Evolutionary conservation across 2,888 invertebrate species (phyloP), one percentile per base, ranked within the genome.

Genomic region (Erebia ligea): DNA sequence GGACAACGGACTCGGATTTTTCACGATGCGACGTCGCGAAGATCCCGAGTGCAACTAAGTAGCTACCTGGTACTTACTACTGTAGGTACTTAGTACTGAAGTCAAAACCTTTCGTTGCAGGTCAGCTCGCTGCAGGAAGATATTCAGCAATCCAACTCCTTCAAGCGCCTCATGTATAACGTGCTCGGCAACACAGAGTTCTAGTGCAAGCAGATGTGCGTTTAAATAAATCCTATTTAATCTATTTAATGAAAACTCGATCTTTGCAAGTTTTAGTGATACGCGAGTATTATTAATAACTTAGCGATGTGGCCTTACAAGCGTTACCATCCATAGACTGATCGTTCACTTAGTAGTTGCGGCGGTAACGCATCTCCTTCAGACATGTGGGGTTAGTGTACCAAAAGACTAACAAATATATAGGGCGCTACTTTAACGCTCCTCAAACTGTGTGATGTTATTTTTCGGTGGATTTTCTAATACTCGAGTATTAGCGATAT

Each of bases 121-220:
- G 94, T 95, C 80, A 96, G 95, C 88, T 94, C 95, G 69, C 86
- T 96, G 81, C 95, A 95, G 79, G 95, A 96, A 83, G 98, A 98
- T 82, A 98, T 98, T 86, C 97, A 97, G 84, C 98, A 98, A 90
- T 98, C 98, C 90, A 96, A 97, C 90, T 97, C 97, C 77, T 98
- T 98, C 95, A 97, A 97, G 90, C 96, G 98, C 87, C 95, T 98
- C 86, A 98, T 98, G 98, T 96, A 96, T 94, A 96, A 97, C 94
- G 97, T 98, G 79, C 94, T 98, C 86, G 97, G 97, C 79, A 96
- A 97, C 91, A 95, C 95, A 74, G 95, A 96, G 77, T 95, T 94
- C 81, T 95, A 94, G 48, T 2, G 21, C 21, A 10, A 8, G 9
- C 21, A 5, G 11, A 34, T n/a, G 45, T 17, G 13, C 42, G 17